A percentile compares a stretch with the other conserved stretches of the same genome.
Evolutionary conservation across 2,888 invertebrate genomes (phyloP).

Genomic region (Lochmaea capreae): DNA sequence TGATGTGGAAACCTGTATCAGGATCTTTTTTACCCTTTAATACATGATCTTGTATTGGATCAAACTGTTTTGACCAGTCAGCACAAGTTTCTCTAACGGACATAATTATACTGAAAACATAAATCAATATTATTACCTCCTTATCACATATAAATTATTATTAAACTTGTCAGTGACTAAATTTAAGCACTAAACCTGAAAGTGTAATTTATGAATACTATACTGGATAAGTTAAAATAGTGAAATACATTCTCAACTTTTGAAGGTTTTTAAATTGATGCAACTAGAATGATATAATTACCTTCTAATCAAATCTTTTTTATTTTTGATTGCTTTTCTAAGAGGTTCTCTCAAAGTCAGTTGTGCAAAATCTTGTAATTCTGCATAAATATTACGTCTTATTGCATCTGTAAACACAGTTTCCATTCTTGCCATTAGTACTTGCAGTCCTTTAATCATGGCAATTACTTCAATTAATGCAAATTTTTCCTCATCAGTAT

Average conservation of each 20-base stretch:
- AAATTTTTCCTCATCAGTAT: slow-evolving; percentile 96
- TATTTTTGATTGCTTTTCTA: slow-evolving; percentile 96
- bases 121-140: neutral
- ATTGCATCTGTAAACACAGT: slow-evolving; percentile 94
- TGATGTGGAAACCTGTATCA: slow-evolving; percentile 90
- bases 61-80: slow-evolving; percentile 94
- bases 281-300: slow-evolving; percentile 42
- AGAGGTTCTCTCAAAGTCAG: slow-evolving; percentile 88
- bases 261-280: too few relatives aligned
- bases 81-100: slow-evolving; percentile 98
- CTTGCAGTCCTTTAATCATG: slow-evolving; percentile 98
- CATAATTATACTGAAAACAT: slow-evolving; percentile 85
- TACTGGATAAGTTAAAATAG: too few relatives aligned
- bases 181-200: neutral
- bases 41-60: slow-evolving; percentile 92
- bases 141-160: neutral
- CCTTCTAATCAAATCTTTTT: slow-evolving; percentile 93
- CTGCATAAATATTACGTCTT: slow-evolving; percentile 91
- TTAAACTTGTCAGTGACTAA: too few relatives aligned
- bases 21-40: slow-evolving; percentile 94
- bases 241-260: too few relatives aligned
- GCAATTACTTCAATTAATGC: slow-evolving; percentile 98
- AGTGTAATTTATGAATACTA: neutral
- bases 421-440: slow-evolving; percentile 96
- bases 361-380: slow-evolving; percentile 97